A percentile compares a stretch with the other conserved stretches of the same genome.
Evolutionary conservation across 2,797 vertebrate species (phyloP).

Genomic region (Erethizon dorsatum): DNA sequence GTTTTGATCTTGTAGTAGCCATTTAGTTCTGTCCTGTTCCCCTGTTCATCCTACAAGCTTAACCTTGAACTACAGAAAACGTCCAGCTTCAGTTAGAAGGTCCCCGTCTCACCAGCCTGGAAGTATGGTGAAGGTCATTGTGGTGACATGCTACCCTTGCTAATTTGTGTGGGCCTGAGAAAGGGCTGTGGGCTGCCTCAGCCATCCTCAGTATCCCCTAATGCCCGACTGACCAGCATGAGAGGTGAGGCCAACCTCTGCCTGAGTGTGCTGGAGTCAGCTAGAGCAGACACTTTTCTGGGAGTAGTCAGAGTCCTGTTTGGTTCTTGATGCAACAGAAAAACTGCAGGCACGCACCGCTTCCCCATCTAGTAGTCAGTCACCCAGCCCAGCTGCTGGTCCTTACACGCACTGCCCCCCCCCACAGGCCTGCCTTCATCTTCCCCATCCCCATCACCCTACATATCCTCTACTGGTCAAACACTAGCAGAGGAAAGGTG

Average conservation of each 20-base stretch:
- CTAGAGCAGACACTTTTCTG: not conserved
- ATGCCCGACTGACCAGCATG: not conserved
- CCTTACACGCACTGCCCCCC: not conserved
- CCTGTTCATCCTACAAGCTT: not conserved
- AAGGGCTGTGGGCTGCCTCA: not conserved
- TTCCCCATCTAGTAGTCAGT: not conserved
- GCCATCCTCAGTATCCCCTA: no score
- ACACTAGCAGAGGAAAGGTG: not conserved
- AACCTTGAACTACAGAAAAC: conserved; percentile 26
- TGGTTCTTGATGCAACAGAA: not conserved
- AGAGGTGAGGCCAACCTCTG: not conserved
- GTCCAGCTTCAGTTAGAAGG: not conserved
- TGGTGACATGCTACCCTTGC: not conserved
- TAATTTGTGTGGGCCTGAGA: not conserved
- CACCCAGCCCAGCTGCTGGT: not conserved
- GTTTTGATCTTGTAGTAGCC: conserved; percentile 49
- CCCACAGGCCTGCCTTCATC: not conserved
- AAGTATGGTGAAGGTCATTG: not conserved
- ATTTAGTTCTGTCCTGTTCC: not conserved
- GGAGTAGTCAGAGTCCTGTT: not conserved
- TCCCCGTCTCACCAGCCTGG: not conserved
- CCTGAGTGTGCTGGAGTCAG: not conserved
- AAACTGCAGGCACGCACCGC: not conserved
- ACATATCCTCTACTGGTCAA: not conserved
- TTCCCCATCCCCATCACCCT: not conserved